Base-by-base conservation (phyloP, 2,888 invertebrate species). In the Sturmia bella region DNA sequence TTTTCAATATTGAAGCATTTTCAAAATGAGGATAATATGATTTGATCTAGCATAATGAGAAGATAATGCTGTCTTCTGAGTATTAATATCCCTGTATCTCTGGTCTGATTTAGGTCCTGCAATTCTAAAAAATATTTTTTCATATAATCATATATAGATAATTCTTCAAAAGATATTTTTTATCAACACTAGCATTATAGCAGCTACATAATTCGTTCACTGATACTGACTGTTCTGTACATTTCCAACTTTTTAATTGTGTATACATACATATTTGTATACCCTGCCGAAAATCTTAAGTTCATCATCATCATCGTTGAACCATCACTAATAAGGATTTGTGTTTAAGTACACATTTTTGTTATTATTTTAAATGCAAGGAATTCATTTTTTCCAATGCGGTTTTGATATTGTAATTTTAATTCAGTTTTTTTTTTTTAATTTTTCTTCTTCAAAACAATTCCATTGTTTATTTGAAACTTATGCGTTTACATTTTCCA, bases 271-370 rank as follows among this genome's bases (percentile, higher is more conserved):
- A 3, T 1, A 32, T 56, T 57, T 64, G 24, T 37, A 15, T 74
- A 27, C 54, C 15, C 41, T 41, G 39, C 21, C 54, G 32, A 41
- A n/a, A 21, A 66, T 43, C 15, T 69, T 45, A 24, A 76, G 63
- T 64, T 57, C 57, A 73, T 64, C 52, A 74, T 77, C 77, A 73
- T 64, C 52, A 74, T 77, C 77, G 69, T 69, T 78, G 78, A 82
- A 82, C 82, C 82, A 70, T 69, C 21, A 68, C 74, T 77, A 78
- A 82, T 73, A 64, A 66, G 78, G 82, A 82, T 82, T 82, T 78
- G 52, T 78, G 45, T 57, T 41, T 15, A 56, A 76, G 39, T 80
- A 39, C 19, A 48, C 50, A 21, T 32, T 76, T 75, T 70, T 76
- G 63, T 63, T 66, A 17, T 17, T 27, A 21, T 59, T 66, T n/a